Conservation (phyloP, 2,888 invertebrate species). For the Falcaria lacertinaria region DNA sequence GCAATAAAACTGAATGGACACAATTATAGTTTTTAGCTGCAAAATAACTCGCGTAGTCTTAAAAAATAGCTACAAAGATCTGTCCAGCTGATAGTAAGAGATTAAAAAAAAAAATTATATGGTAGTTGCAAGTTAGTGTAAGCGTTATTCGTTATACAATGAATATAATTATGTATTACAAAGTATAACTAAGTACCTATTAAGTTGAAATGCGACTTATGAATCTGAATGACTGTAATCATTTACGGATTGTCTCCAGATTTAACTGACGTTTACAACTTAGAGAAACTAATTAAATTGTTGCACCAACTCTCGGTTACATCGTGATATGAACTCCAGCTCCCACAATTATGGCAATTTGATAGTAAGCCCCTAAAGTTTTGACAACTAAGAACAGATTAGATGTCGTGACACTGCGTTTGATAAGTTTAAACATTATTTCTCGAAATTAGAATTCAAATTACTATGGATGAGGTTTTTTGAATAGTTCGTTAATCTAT, state of each 20-base stretch:
- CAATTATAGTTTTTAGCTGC: too few species aligned
- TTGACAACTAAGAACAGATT: conserved; percentile 44
- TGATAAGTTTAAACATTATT: conserved; percentile 33
- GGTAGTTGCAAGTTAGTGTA: too few species aligned
- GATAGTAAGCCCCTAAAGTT: conserved; percentile 46
- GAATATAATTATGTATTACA: too few species aligned
- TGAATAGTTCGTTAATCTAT: conserved; percentile 9
- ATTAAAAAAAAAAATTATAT: too few species aligned
- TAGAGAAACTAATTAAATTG: conserved; percentile 46
- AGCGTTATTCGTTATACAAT: too few species aligned
- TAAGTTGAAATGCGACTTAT: too few species aligned
- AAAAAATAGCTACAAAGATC: too few species aligned
- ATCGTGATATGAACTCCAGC: conserved; percentile 53
- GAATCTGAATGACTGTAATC: neutral
- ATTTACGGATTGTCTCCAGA: conserved; percentile 5
- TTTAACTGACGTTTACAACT: conserved; percentile 17
- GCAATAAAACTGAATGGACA: too few species aligned
- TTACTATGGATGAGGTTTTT: conserved; percentile 25
- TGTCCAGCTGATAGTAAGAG: too few species aligned
- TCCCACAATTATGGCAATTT: conserved; percentile 57
- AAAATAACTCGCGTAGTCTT: too few species aligned
- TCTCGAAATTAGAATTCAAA: conserved; percentile 36
- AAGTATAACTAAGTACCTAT: too few species aligned
- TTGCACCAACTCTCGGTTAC: conserved; percentile 42
- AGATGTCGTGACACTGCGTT: conserved; percentile 35